phyloP scores from a whole-genome alignment of 1,140 invertebrate species.

The Vanessa tameamea region DNA sequence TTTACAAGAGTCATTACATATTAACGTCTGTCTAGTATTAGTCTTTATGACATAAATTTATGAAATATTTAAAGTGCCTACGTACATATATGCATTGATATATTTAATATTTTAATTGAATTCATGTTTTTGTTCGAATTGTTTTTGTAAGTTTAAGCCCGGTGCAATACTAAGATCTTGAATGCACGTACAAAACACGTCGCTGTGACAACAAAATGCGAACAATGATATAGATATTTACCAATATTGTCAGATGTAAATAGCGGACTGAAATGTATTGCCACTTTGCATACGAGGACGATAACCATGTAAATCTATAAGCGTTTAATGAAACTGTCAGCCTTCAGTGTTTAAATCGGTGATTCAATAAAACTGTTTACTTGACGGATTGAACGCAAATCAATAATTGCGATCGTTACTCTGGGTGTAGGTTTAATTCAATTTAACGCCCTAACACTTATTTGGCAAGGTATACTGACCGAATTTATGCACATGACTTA shows the following conservation, averaged over 20 bases:
- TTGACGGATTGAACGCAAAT: slow-evolving; percentile 47
- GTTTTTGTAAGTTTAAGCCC: background rate
- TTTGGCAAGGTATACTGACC: slow-evolving; percentile 42
- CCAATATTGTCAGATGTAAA: slow-evolving; percentile 5
- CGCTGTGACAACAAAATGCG: background rate
- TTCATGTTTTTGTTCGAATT: background rate
- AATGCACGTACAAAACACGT: background rate
- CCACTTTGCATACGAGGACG: slow-evolving; percentile 29
- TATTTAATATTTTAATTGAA: no score
- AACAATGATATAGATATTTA: background rate
- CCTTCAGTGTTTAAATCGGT: slow-evolving; percentile 41
- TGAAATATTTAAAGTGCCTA: no score
- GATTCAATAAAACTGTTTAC: slow-evolving; percentile 59
- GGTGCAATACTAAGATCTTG: background rate
- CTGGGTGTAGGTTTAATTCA: slow-evolving; percentile 57
- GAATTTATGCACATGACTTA: background rate
- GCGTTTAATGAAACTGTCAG: slow-evolving; percentile 24
- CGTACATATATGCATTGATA: no score
- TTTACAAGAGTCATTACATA: no score
- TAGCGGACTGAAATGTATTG: slow-evolving; percentile 18
- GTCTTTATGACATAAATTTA: no score
- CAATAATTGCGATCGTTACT: slow-evolving; percentile 55
- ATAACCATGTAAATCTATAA: slow-evolving; percentile 26
- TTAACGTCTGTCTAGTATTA: no score
- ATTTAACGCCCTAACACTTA: slow-evolving; percentile 56